phyloP scores from a whole-genome alignment of 2,888 invertebrate genomes.

The Camponotus fellah region DNA sequence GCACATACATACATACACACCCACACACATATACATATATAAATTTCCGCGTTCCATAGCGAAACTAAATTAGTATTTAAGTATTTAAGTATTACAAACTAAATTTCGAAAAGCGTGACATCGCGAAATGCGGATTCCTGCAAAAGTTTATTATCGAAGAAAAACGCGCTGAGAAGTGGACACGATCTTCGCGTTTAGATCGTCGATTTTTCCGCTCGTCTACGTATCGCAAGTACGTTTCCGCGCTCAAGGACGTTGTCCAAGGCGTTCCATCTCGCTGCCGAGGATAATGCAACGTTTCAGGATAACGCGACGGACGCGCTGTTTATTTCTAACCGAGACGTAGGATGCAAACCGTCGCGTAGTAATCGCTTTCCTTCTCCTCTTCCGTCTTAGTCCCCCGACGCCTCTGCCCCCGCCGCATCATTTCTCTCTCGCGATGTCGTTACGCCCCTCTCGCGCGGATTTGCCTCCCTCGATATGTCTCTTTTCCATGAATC shows the following conservation, averaged over 20 bases:
- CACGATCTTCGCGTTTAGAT: conserved; percentile 24
- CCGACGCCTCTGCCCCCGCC: conserved; percentile 42
- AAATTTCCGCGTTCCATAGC: neutral
- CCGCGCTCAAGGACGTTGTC: conserved; percentile 76
- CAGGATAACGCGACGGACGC: conserved; percentile 77
- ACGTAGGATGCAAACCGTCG: conserved; percentile 74
- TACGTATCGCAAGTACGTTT: conserved; percentile 59
- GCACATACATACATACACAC: neutral
- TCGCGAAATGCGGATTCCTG: neutral
- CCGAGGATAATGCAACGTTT: conserved; percentile 84
- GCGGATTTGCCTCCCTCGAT: conserved; percentile 32
- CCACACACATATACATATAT: neutral
- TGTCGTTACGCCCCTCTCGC: conserved; percentile 49
- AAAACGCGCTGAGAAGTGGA: conserved; percentile 12
- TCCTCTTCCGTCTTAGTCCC: conserved; percentile 35
- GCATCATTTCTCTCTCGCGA: conserved; percentile 38
- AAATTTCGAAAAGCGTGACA: neutral
- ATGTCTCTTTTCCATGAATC: conserved; percentile 46
- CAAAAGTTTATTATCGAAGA: neutral
- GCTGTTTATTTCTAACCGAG: conserved; percentile 75
- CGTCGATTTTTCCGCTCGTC: conserved; percentile 55
- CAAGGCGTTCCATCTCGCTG: conserved; percentile 85
- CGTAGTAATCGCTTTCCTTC: conserved; percentile 69
- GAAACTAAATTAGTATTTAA: neutral
- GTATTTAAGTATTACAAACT: neutral